phyloP scores from a whole-genome alignment of 2,797 vertebrate species.

The Sebastes itinus region DNA sequence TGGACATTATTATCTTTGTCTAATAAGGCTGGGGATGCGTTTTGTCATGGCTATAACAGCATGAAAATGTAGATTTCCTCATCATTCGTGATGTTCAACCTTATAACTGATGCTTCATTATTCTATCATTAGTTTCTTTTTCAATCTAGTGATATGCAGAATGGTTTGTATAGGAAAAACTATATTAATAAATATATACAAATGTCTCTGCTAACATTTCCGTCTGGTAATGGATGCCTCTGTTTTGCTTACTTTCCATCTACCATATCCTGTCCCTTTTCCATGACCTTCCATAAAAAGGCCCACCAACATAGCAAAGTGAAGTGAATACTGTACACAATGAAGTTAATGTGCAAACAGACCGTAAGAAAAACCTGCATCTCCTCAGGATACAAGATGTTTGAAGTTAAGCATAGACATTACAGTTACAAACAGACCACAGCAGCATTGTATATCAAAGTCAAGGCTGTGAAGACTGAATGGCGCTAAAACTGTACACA shows the following conservation, averaged over 20 bases:
- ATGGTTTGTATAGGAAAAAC: not conserved
- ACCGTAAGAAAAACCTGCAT: not conserved
- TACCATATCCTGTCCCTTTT: not conserved
- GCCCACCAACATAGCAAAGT: conserved; percentile 37
- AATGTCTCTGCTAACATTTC: not conserved
- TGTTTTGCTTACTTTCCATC: not conserved
- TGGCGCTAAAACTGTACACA: not conserved
- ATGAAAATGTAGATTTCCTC: not conserved
- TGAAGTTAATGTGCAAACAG: conserved; percentile 14
- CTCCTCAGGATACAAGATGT: conserved; percentile 14
- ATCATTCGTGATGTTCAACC: not conserved
- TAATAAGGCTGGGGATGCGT: not conserved
- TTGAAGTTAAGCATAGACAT: conserved; percentile 12
- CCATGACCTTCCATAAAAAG: conserved; percentile 1
- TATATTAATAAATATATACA: not conserved
- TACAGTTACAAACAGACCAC: conserved; percentile 28
- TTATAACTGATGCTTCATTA: accelerated
- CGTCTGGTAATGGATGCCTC: not conserved
- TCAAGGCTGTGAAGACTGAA: not conserved
- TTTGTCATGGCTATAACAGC: not conserved
- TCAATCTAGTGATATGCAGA: not conserved
- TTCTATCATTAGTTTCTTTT: not conserved
- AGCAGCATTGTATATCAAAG: conserved; percentile 19
- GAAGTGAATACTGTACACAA: conserved; percentile 5
- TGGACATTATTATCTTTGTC: not conserved